Conservation (phyloP, 2,888 invertebrate species). For the Steinernema scapterisci region DNA sequence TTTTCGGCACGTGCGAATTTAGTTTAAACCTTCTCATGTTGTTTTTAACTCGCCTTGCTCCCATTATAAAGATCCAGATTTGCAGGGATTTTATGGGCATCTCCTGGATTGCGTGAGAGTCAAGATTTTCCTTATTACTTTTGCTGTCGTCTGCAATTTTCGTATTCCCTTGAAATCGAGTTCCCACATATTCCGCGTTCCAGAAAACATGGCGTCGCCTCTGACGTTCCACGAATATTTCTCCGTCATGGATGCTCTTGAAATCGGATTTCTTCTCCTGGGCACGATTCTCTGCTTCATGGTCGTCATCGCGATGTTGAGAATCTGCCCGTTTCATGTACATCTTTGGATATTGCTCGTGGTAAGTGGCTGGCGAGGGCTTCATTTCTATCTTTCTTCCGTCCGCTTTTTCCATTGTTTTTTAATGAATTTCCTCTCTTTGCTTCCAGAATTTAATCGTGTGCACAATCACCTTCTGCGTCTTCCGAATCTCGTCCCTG, state of each 20-base stretch:
- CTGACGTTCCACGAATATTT: neutral
- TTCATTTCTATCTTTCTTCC: neutral
- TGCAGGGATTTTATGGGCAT: too few species aligned
- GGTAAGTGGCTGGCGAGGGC: neutral
- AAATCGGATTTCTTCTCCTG: neutral
- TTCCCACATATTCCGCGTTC: too few species aligned
- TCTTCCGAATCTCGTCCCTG: neutral
- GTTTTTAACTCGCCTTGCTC: too few species aligned
- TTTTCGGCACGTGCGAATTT: too few species aligned
- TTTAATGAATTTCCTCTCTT: neutral
- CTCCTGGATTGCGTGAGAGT: too few species aligned
- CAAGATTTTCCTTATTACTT: too few species aligned
- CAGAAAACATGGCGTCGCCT: neutral
- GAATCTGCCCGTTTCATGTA: conserved; percentile 14
- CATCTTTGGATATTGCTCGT: conserved; percentile 4
- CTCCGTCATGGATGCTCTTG: neutral
- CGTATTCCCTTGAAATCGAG: too few species aligned
- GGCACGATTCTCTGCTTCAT: conserved; percentile 13
- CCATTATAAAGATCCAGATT: too few species aligned
- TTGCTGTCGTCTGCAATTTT: too few species aligned
- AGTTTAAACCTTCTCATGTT: too few species aligned
- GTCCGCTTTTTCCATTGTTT: neutral
- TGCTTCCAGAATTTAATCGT: neutral
- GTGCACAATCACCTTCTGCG: conserved; percentile 21
- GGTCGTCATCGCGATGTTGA: conserved; percentile 2